A percentile compares a stretch with the other conserved stretches of the same genome.
Evolutionary conservation across 2,113 vertebrate genomes (phyloP).

Genomic region (Centropus bengalensis): DNA sequence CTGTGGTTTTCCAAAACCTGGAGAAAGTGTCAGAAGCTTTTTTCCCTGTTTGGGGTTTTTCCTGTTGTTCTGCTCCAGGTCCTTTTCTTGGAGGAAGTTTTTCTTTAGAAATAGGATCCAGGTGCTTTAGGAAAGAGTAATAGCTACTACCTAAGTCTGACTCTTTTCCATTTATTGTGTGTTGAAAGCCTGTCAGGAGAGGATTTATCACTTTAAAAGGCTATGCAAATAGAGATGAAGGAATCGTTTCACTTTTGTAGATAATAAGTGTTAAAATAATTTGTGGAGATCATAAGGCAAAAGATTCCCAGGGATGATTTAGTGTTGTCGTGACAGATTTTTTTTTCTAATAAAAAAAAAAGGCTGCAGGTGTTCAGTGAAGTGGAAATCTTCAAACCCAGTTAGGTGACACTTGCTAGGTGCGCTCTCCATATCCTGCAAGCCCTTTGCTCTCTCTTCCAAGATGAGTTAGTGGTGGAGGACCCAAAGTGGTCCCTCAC

Average conservation of each 20-base stretch:
- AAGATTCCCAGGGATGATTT: not conserved
- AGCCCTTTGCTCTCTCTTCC: not conserved
- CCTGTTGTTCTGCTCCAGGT: not conserved
- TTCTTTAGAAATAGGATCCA: not conserved
- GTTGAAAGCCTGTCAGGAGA: not conserved
- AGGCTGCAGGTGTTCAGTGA: not conserved
- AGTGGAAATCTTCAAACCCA: not conserved
- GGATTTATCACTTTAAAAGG: not conserved
- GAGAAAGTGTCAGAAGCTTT: not conserved
- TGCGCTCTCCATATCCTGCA: not conserved
- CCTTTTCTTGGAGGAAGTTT: not conserved
- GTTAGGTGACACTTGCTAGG: not conserved
- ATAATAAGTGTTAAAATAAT: constrained; percentile 29
- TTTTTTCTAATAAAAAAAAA: not conserved
- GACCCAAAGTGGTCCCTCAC: not conserved
- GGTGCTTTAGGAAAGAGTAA: not conserved
- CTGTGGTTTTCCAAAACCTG: not conserved
- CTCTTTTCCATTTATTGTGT: not conserved
- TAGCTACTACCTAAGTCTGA: not conserved
- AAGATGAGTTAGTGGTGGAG: not conserved
- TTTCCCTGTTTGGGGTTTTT: not conserved
- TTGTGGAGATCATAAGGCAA: not conserved
- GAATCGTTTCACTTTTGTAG: not conserved
- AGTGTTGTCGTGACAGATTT: not conserved
- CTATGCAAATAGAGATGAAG: not conserved